These are phyloP conservation scores for Nomia melanderi DNA, from an alignment of 1,140 invertebrate genomes.

Conservation along the genomic window DNA sequence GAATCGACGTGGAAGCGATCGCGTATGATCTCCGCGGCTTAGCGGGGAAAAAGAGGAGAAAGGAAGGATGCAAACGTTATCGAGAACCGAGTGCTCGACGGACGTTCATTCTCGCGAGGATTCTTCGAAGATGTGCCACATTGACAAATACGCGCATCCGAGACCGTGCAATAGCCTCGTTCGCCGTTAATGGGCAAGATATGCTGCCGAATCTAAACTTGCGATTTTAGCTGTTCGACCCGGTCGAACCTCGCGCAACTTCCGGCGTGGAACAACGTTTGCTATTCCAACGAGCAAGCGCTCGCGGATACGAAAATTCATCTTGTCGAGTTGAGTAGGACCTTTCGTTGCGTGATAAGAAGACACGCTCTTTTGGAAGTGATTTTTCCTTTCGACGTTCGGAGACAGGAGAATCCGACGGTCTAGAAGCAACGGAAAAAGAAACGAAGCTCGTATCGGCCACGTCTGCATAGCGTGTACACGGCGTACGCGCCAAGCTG, in stretches of 20 bases:
- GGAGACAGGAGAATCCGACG: neutral
- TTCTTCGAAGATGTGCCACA: constrained; percentile 45
- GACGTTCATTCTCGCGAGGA: constrained; percentile 47
- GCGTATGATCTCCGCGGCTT: neutral
- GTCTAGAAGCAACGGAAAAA: constrained; percentile 21
- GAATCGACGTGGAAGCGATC: too few relatives aligned
- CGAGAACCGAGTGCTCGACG: constrained; percentile 32
- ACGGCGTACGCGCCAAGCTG: constrained; percentile 11
- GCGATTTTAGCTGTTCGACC: neutral
- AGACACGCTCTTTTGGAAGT: too few relatives aligned
- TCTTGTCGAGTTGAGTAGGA: too few relatives aligned
- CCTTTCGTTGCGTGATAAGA: too few relatives aligned
- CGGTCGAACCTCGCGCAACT: too few relatives aligned
- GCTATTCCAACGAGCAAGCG: too few relatives aligned
- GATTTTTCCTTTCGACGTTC: too few relatives aligned
- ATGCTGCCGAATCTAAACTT: constrained; percentile 24
- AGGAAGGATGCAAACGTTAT: constrained; percentile 45
- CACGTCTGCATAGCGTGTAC: constrained; percentile 39
- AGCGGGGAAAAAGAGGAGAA: neutral
- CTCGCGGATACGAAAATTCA: too few relatives aligned
- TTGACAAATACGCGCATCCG: constrained; percentile 47
- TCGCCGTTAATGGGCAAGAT: constrained; percentile 39
- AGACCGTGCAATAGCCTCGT: constrained; percentile 29
- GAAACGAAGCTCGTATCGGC: constrained; percentile 30
- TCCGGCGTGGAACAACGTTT: too few relatives aligned